A percentile compares a stretch with the other conserved stretches of the same genome.
phyloP scores from a whole-genome alignment of 2,113 vertebrate species.

The Nyctibius bracteatus region DNA sequence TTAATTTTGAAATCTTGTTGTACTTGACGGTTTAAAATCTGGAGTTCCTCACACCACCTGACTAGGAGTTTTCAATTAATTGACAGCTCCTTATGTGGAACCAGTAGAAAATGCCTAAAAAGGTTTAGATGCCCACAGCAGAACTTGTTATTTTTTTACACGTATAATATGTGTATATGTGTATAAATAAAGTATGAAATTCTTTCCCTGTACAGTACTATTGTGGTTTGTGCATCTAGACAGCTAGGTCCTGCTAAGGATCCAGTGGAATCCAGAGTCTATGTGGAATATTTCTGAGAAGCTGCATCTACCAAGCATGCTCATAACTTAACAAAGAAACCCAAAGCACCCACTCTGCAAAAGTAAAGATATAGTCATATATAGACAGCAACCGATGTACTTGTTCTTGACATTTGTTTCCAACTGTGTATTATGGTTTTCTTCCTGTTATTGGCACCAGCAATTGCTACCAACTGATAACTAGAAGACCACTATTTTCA shows the following conservation, averaged over 20 bases:
- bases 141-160: neutral
- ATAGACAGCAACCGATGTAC: neutral
- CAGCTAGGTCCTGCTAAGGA: neutral
- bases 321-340: neutral
- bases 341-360: rapidly evolving
- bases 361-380: neutral
- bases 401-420: neutral
- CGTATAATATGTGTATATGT: neutral
- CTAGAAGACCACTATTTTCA: neutral
- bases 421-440: neutral
- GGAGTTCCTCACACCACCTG: neutral
- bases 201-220: neutral
- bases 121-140: neutral
- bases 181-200: neutral
- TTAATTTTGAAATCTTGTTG: neutral
- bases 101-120: neutral
- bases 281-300: neutral
- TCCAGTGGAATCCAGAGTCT: neutral
- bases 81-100: neutral
- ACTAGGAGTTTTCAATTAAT: neutral
- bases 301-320: neutral
- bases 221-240: neutral
- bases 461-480: neutral
- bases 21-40: neutral
- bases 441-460: neutral